Conservation (phyloP, 1,140 invertebrate genomes). For the Epicauta chinensis region DNA sequence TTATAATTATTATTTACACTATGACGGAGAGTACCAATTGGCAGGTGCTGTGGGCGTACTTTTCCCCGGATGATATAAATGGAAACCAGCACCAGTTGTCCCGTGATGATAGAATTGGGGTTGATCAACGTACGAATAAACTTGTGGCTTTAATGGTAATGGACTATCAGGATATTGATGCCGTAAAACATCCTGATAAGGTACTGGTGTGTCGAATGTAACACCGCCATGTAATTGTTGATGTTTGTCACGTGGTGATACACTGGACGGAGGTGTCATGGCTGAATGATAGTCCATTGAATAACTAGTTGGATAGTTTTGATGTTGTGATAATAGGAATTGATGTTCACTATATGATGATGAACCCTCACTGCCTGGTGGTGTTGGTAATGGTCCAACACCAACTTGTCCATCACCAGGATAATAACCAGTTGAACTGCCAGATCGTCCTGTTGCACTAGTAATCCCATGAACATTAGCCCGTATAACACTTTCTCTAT, state of each 20-base stretch:
- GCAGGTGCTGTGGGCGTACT: slow-evolving; percentile 51
- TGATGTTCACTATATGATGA: slow-evolving; percentile 64
- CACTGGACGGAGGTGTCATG: slow-evolving; percentile 92
- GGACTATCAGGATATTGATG: slow-evolving; percentile 64
- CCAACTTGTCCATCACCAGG: slow-evolving; percentile 47
- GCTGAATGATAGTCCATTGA: slow-evolving; percentile 79
- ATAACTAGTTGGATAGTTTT: slow-evolving; percentile 57
- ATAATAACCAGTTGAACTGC: slow-evolving; percentile 37
- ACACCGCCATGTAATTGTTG: slow-evolving; percentile 49
- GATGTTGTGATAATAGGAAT: slow-evolving; percentile 56
- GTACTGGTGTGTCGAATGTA: slow-evolving; percentile 41
- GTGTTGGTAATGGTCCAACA: slow-evolving; percentile 72
- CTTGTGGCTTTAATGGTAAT: slow-evolving; percentile 83
- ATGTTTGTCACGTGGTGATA: slow-evolving; percentile 85
- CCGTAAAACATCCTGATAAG: slow-evolving; percentile 52
- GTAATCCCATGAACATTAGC: slow-evolving; percentile 76
- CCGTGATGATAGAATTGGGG: slow-evolving; percentile 77
- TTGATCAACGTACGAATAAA: slow-evolving; percentile 71
- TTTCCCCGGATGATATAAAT: slow-evolving; percentile 76
- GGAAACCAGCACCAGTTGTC: slow-evolving; percentile 68
- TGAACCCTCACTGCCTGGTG: slow-evolving; percentile 75
- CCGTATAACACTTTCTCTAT: slow-evolving; percentile 88
- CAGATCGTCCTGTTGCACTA: slow-evolving; percentile 44
- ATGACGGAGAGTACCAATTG: slow-evolving; percentile 72
- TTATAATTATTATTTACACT: slow-evolving; percentile 43